Evolutionary conservation across 2,113 vertebrate genomes (phyloP).

Genomic region (Marmota flaviventris): DNA sequence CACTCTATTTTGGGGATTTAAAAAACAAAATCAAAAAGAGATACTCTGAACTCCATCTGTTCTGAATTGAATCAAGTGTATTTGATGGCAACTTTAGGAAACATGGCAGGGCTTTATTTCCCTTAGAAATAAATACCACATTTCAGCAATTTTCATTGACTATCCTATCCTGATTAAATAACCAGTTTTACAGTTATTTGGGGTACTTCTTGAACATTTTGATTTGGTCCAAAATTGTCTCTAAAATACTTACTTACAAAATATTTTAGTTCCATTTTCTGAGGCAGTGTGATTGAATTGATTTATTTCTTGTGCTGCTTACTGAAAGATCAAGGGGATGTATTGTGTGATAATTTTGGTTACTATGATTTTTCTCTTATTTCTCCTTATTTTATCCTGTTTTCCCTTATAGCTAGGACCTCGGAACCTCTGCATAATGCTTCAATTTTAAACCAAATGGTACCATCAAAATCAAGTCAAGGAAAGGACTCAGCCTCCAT

Average conservation of each 20-base stretch:
- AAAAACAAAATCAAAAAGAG: conserved; percentile 7
- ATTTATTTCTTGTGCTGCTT: conserved; percentile 11
- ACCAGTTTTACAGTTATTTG: conserved; percentile 27
- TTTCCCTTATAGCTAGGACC: conserved; percentile 68
- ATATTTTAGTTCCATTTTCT: conserved; percentile 54
- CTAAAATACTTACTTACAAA: conserved; percentile 24
- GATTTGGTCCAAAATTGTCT: conserved; percentile 39
- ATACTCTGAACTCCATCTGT: background rate
- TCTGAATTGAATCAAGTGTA: conserved; percentile 52
- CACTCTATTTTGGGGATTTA: background rate
- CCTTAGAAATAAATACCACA: conserved; percentile 45
- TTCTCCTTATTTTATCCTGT: conserved; percentile 35
- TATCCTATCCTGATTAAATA: background rate
- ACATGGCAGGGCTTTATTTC: background rate
- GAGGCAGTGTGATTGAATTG: background rate
- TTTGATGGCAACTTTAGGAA: conserved; percentile 38
- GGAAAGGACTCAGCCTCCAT: conserved; percentile 37
- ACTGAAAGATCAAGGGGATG: background rate
- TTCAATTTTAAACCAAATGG: conserved; percentile 87
- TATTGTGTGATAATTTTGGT: conserved; percentile 36
- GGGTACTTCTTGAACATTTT: conserved; percentile 24
- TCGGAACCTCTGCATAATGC: conserved; percentile 86
- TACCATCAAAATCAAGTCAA: conserved; percentile 70
- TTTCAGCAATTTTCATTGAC: background rate
- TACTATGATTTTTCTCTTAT: conserved; percentile 32